Percentiles rank a stretch among this genome's conserved stretches.
Evolutionary conservation across 2,888 invertebrate species (phyloP).

Genomic region (Lamellibrachia columna): DNA sequence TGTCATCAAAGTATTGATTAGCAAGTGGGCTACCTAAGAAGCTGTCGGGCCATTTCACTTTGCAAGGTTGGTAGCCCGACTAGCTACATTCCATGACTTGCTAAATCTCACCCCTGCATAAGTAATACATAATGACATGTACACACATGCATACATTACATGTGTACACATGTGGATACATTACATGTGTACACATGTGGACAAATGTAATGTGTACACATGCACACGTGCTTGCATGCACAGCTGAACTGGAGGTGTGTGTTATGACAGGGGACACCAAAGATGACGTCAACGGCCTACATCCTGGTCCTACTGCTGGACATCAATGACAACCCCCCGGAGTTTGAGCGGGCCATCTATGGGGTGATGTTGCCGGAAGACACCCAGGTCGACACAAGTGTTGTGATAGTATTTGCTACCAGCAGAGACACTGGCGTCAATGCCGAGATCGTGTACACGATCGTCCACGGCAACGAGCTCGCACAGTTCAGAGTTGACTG

Average conservation of each 20-base stretch:
- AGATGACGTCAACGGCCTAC: slow-evolving; percentile 37
- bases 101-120: too few relatives aligned
- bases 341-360: slow-evolving; percentile 85
- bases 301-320: slow-evolving; percentile 68
- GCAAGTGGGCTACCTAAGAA: too few relatives aligned
- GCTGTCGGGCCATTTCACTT: too few relatives aligned
- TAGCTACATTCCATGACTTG: too few relatives aligned
- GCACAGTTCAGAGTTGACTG: slow-evolving; percentile 54
- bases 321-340: slow-evolving; percentile 94
- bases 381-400: slow-evolving; percentile 80
- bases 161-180: too few relatives aligned
- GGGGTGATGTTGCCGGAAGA: slow-evolving; percentile 80
- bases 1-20: too few relatives aligned
- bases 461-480: slow-evolving; percentile 57
- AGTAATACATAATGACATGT: too few relatives aligned
- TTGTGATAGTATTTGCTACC: slow-evolving; percentile 86
- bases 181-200: too few relatives aligned
- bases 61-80: too few relatives aligned
- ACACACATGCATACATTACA: too few relatives aligned
- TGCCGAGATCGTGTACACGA: slow-evolving; percentile 79
- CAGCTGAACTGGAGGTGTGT: background rate
- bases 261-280: slow-evolving; percentile 36
- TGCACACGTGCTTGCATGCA: too few relatives aligned
- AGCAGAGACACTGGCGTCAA: slow-evolving; percentile 92
- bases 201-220: too few relatives aligned